Evolutionary conservation across 2,888 invertebrate genomes (phyloP).

Genomic region (Eucera pruinosa): DNA sequence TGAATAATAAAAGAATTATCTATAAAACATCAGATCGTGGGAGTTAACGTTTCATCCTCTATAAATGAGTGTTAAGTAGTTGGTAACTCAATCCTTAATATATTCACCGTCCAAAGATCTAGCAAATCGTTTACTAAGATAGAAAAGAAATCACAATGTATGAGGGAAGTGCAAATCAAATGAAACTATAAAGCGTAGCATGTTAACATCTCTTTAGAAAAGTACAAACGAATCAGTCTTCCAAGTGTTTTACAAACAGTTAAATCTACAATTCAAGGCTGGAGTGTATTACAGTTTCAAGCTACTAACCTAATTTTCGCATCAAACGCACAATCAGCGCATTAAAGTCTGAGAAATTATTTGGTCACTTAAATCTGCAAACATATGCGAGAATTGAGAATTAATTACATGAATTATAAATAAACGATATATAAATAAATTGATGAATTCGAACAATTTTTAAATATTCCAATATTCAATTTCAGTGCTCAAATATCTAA

Average conservation of each 20-base stretch:
- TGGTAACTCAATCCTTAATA: not conserved
- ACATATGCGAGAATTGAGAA: too few species aligned
- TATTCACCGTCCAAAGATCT: not conserved
- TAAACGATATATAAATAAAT: too few species aligned
- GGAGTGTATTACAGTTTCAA: not conserved
- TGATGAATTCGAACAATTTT: too few species aligned
- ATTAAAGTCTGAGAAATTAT: too few species aligned
- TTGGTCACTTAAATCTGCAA: too few species aligned
- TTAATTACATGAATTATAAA: too few species aligned
- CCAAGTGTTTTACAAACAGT: not conserved
- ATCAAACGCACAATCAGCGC: too few species aligned
- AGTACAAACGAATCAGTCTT: not conserved
- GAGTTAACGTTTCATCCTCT: conserved; percentile 2
- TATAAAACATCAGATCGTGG: not conserved
- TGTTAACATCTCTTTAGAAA: not conserved
- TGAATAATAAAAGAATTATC: conserved; percentile 3
- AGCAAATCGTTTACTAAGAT: not conserved
- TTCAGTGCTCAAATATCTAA: too few species aligned
- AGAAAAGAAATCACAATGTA: not conserved
- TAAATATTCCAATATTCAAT: too few species aligned
- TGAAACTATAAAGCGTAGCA: not conserved
- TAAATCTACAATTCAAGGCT: not conserved
- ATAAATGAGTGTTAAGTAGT: not conserved
- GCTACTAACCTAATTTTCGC: conserved; percentile 21
- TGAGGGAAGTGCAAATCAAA: not conserved